A percentile compares a stretch with the other conserved stretches of the same genome.
Evolutionary conservation across 2,797 vertebrate species (phyloP).

Genomic region (Acanthis flammea): DNA sequence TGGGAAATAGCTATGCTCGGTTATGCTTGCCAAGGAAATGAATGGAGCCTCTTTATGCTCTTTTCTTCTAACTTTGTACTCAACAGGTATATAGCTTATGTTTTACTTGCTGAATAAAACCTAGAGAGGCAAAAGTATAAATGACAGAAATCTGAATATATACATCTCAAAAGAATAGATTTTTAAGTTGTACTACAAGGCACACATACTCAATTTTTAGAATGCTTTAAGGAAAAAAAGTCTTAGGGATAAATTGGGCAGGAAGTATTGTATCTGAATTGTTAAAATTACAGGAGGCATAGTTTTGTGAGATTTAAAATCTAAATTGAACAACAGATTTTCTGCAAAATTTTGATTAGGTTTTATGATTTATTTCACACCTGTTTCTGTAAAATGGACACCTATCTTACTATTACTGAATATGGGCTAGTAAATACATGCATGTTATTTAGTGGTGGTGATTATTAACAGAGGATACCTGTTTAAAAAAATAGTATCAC

Average conservation of each 20-base stretch:
- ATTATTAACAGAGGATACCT: neutral
- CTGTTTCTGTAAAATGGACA: neutral
- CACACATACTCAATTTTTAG: neutral
- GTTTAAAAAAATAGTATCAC: neutral
- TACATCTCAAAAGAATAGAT: neutral
- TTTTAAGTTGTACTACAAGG: neutral
- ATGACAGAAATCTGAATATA: neutral
- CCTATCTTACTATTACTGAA: neutral
- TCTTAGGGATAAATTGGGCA: neutral
- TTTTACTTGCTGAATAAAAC: slow-evolving; percentile 60
- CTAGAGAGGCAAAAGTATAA: neutral
- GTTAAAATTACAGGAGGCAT: neutral
- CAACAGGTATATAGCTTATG: slow-evolving; percentile 88
- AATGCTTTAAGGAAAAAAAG: neutral
- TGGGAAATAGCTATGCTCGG: slow-evolving; percentile 97
- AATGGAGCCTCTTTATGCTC: slow-evolving; percentile 99
- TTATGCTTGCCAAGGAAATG: slow-evolving; percentile 97
- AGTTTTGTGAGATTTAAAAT: neutral
- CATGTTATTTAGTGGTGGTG: neutral
- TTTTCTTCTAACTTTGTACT: slow-evolving; percentile 99
- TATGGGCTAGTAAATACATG: neutral
- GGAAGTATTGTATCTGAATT: neutral
- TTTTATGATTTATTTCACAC: neutral
- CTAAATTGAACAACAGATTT: neutral
- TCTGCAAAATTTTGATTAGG: neutral